phyloP scores from a whole-genome alignment of 2,113 vertebrate species.

The Mionectes macconnelli region DNA sequence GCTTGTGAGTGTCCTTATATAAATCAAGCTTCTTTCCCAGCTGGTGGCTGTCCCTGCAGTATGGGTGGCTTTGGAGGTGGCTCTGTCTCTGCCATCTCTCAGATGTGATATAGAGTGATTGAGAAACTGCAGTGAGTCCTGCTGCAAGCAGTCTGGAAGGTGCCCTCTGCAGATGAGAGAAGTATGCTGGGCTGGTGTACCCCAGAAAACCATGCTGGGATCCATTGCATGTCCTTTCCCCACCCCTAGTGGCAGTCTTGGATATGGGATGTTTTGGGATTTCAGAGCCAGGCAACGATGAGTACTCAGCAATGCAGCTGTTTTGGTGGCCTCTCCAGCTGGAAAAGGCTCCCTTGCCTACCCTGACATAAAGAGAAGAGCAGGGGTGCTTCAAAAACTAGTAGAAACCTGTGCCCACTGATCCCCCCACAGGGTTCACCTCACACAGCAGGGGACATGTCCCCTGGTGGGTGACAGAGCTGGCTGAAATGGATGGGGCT shows the following conservation, averaged over 20 bases:
- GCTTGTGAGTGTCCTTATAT: neutral
- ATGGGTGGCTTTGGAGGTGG: neutral
- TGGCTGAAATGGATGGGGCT: constrained; percentile 40
- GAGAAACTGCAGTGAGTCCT: neutral
- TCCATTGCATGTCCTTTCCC: neutral
- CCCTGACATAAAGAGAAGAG: neutral
- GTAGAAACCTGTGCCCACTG: neutral
- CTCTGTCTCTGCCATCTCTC: neutral
- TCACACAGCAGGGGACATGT: neutral
- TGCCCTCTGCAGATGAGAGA: neutral
- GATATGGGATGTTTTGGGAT: neutral
- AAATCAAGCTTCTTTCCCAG: neutral
- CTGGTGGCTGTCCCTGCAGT: neutral
- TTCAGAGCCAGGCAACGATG: neutral
- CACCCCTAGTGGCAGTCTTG: neutral
- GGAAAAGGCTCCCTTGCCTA: neutral
- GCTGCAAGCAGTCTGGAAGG: neutral
- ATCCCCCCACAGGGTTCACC: neutral
- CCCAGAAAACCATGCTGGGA: neutral
- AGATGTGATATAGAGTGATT: neutral
- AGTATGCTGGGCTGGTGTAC: neutral
- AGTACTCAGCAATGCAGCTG: neutral
- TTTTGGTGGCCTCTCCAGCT: neutral
- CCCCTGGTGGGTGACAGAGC: neutral
- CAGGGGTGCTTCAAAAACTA: neutral